Conservation (phyloP, 1,140 invertebrate genomes). For the Prorops nasuta region DNA sequence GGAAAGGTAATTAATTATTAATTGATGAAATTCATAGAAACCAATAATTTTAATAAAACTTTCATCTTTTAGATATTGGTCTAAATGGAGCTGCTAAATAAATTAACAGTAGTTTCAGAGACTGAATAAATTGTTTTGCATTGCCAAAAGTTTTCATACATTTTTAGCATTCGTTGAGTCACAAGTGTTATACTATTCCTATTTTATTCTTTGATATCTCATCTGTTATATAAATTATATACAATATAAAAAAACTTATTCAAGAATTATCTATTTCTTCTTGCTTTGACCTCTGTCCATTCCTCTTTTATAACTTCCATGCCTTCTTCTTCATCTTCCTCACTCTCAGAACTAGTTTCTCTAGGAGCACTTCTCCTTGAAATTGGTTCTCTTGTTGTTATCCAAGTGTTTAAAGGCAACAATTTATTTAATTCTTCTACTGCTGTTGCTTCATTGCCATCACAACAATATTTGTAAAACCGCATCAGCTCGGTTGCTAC, state of each 20-base stretch:
- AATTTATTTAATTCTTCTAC: conserved; percentile 36
- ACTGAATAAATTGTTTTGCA: not conserved
- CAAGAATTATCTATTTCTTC: conserved; percentile 28
- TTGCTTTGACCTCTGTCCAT: conserved; percentile 32
- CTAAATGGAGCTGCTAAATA: too few species aligned
- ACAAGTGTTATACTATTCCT: conserved; percentile 9
- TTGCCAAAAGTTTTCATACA: not conserved
- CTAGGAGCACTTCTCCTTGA: not conserved
- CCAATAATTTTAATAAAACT: too few species aligned
- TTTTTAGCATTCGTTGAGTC: not conserved
- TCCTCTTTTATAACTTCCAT: conserved; percentile 24
- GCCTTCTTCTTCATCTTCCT: conserved; percentile 10
- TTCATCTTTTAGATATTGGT: too few species aligned
- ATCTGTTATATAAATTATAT: conserved; percentile 16
- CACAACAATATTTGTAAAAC: conserved; percentile 34
- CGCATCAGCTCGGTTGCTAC: conserved; percentile 40
- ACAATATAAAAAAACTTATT: conserved; percentile 16
- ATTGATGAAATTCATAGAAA: not conserved
- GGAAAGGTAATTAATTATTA: conserved; percentile 22
- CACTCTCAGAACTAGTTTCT: conserved; percentile 10
- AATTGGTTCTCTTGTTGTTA: conserved; percentile 13
- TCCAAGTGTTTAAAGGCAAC: conserved; percentile 38
- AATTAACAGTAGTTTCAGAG: not conserved
- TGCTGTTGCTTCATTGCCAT: conserved; percentile 21
- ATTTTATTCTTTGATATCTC: conserved; percentile 10